phyloP scores from a whole-genome alignment of 2,113 vertebrate species.

The Rhineura floridana region DNA sequence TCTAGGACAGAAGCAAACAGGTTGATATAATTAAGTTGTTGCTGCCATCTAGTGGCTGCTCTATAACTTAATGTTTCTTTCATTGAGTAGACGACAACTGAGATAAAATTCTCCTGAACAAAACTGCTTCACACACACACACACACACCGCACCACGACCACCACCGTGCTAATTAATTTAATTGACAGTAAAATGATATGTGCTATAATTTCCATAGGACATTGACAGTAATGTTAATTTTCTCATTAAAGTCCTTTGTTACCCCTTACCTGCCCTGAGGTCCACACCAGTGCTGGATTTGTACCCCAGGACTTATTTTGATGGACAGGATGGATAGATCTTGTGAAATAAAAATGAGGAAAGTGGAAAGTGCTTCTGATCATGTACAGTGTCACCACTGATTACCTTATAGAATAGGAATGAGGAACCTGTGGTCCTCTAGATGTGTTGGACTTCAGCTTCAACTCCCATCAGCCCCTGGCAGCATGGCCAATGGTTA shows the following conservation, averaged over 20 bases:
- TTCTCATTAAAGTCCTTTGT: neutral
- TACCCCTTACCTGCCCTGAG: neutral
- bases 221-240: neutral
- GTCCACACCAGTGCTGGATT: neutral
- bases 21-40: conserved; percentile 54
- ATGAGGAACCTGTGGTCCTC: too few species aligned
- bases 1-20: rapidly evolving
- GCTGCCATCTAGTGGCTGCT: conserved; percentile 70
- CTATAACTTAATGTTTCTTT: rapidly evolving
- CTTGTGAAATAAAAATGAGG: neutral
- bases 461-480: too few species aligned
- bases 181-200: neutral
- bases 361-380: neutral
- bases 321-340: neutral
- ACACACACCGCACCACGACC: too few species aligned
- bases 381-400: neutral
- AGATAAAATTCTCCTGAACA: neutral
- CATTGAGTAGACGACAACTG: rapidly evolving
- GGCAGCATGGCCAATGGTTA: too few species aligned
- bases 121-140: too few species aligned
- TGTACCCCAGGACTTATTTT: neutral
- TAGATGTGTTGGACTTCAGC: too few species aligned
- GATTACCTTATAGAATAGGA: neutral
- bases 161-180: neutral
- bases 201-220: neutral